These are phyloP conservation scores for Dryomyza anilis DNA, from an alignment of 2,888 invertebrate species.

Conservation along the genomic window DNA sequence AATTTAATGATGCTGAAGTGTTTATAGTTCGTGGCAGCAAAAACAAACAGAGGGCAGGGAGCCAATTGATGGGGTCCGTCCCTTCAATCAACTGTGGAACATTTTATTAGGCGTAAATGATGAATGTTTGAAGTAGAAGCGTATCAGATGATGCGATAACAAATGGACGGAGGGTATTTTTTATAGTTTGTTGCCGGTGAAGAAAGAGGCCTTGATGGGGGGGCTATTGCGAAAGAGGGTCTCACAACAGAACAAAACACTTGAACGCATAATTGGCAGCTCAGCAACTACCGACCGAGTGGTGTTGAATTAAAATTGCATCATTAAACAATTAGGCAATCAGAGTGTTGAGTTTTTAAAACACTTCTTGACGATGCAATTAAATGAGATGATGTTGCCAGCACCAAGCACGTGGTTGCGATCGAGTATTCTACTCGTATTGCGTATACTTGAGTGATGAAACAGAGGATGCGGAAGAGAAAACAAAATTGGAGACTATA, in stretches of 20 bases:
- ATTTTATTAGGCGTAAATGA: constrained; percentile 8
- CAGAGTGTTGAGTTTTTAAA: constrained; percentile 10
- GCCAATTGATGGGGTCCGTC: not conserved
- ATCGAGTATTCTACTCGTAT: no score
- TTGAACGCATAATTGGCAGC: not conserved
- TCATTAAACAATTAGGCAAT: constrained; percentile 6
- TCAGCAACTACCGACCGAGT: no score
- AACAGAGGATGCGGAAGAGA: no score
- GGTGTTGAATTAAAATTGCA: not conserved
- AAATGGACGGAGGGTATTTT: no score
- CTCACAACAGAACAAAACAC: not conserved
- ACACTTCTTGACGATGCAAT: no score
- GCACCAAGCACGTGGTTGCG: no score
- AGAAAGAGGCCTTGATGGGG: not conserved
- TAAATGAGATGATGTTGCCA: no score
- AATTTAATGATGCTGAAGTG: no score
- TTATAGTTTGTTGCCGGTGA: no score
- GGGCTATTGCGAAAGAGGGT: not conserved
- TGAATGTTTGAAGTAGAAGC: not conserved
- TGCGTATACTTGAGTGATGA: no score
- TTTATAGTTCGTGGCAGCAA: not conserved
- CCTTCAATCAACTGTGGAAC: not conserved
- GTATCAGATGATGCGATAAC: not conserved
- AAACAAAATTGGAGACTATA: no score
- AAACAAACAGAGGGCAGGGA: not conserved